Percentiles rank a stretch among this genome's conserved stretches.
phyloP scores from a whole-genome alignment of 1,140 invertebrate species.

The Uloborus diversus region DNA sequence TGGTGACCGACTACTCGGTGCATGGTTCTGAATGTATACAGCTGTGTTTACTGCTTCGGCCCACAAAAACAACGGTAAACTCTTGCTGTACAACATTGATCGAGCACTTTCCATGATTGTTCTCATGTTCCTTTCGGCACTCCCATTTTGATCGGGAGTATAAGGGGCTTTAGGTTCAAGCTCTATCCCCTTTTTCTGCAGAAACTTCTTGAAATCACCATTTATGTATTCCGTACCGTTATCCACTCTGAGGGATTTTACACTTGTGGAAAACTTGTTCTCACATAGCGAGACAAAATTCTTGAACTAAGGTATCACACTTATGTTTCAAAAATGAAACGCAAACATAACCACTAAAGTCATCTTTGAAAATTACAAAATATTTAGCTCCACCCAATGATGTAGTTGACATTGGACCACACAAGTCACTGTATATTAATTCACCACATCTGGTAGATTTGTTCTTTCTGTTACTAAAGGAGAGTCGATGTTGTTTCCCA shows the following conservation, averaged over 20 bases:
- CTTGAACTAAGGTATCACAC: constrained; percentile 58
- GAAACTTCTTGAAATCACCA: constrained; percentile 29
- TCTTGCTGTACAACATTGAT: constrained; percentile 31
- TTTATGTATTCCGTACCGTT: constrained; percentile 66
- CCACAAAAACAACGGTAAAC: constrained; percentile 22
- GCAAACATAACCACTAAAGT: constrained; percentile 63
- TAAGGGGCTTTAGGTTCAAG: constrained; percentile 18
- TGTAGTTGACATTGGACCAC: constrained; percentile 61
- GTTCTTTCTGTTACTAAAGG: too few species aligned
- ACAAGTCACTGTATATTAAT: too few species aligned
- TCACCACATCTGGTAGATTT: too few species aligned
- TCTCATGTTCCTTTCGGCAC: constrained; percentile 6
- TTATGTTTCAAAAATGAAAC: too few species aligned
- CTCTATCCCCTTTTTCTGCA: background rate
- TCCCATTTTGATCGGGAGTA: constrained; percentile 29
- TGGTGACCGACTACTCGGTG: background rate
- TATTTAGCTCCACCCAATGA: constrained; percentile 62
- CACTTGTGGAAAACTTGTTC: constrained; percentile 61
- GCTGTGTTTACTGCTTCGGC: constrained; percentile 34
- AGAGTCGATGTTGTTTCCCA: too few species aligned
- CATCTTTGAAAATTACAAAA: constrained; percentile 64
- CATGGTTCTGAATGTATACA: constrained; percentile 19
- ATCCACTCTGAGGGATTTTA: constrained; percentile 64
- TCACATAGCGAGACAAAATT: constrained; percentile 14
- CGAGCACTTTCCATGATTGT: constrained; percentile 43